Evolutionary conservation across 23 tunicate genomes (phyloP), one percentile per base, ranked within the genome.

Genomic region (Styela clava): DNA sequence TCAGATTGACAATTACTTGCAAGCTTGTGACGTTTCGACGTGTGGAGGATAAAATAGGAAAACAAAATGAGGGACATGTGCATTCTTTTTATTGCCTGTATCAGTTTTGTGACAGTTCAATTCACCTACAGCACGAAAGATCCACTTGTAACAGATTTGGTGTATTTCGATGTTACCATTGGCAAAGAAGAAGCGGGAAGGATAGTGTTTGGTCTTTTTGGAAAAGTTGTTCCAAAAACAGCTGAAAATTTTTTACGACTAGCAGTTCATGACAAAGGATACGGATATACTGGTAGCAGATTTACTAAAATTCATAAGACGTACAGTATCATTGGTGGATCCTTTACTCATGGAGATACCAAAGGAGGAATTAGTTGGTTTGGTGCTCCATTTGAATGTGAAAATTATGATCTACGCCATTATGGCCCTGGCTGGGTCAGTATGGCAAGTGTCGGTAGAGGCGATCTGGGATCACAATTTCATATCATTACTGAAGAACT

Each of bases 211-310:
- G 81, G 81, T 0, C 37, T 76, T 16, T 76, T 76, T 56, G 81
- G 81, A 0, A 76, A 52, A 37, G 81, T 76, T 9, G 81, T 76
- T 44, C 81, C 81, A 26, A 76, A 37, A n/a, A 76, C 81, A 16
- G 69, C 37, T 21, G 65, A 76, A 52, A 76, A 76, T 2, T 76
- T 76, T 52, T 23, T 76, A 18, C 64, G 81, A 1, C 52, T 76
- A 36, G 81, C 81, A 7, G 81, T 76, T 22, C 69, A 76, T 26
- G 81, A 76, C 64, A 76, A 76, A 44, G 81, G 81, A 0, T 76
- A 33, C 65, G 81, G 81, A 26, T 76, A 76, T 52, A 76, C 28
- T 20, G 81, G 81, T n/a, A 76, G 81, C 2, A 36, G 68, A 1
- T 76, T 76, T 44, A 76, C 64, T 22, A 44, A 36, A 30, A 76